Evolutionary conservation across 2,888 invertebrate genomes (phyloP).

Genomic region (Auanema freiburgensis): DNA sequence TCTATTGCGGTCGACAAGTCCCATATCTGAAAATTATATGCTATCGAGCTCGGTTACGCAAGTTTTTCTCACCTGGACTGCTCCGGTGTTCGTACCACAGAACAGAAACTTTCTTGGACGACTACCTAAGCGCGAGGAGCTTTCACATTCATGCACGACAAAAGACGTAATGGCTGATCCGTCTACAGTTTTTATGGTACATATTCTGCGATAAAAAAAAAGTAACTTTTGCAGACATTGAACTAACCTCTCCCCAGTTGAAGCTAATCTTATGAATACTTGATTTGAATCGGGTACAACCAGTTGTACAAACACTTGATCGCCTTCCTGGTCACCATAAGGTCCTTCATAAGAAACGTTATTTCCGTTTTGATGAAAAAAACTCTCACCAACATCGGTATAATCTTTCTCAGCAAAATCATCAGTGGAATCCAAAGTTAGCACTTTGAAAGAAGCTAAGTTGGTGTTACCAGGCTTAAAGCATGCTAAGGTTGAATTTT

Average conservation of each 20-base stretch:
- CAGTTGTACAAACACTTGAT: conserved; percentile 96
- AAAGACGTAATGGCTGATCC: conserved; percentile 90
- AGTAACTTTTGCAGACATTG: not conserved
- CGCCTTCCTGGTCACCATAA: conserved; percentile 95
- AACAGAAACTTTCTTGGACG: conserved; percentile 83
- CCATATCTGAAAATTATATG: too few species aligned
- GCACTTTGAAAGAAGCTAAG: conserved; percentile 92
- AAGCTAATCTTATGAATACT: conserved; percentile 87
- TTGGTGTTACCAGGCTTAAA: conserved; percentile 85
- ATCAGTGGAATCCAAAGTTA: conserved; percentile 76
- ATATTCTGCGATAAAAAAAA: conserved; percentile 73
- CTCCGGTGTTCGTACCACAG: conserved; percentile 88
- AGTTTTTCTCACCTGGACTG: conserved; percentile 73
- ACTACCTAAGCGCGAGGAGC: conserved; percentile 87
- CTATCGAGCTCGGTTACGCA: not conserved
- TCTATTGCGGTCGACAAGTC: too few species aligned
- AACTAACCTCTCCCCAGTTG: conserved; percentile 82
- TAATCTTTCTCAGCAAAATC: conserved; percentile 58
- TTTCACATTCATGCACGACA: conserved; percentile 95
- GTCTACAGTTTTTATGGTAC: conserved; percentile 91
- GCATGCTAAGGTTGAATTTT: not conserved
- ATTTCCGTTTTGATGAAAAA: not conserved
- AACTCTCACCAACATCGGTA: conserved; percentile 31
- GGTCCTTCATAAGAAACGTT: conserved; percentile 72
- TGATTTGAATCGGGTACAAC: conserved; percentile 95